These are phyloP conservation scores for Trypoxylon attenuatum DNA, from an alignment of 2,888 invertebrate genomes.

Conservation along the genomic window DNA sequence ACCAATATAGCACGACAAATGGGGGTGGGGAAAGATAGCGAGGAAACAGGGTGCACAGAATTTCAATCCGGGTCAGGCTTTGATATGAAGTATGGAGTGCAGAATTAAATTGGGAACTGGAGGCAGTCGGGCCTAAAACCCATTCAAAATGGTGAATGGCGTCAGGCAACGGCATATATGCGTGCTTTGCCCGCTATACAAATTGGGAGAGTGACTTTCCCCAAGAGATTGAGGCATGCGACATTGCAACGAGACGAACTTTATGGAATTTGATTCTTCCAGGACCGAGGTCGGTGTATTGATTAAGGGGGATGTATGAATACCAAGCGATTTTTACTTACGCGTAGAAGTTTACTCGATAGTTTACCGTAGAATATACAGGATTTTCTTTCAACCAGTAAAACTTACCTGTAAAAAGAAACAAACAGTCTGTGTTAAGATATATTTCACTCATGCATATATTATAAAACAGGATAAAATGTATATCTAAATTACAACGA, in stretches of 20 bases:
- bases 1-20: background rate
- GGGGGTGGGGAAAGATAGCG: background rate
- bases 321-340: too few species aligned
- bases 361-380: too few species aligned
- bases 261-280: too few species aligned
- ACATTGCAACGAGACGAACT: background rate
- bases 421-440: background rate
- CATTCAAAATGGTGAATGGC: background rate
- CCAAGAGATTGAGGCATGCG: background rate
- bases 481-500: too few species aligned
- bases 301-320: too few species aligned
- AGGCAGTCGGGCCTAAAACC: slow-evolving; percentile 13
- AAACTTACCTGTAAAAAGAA: slow-evolving; percentile 10
- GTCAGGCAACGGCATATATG: background rate
- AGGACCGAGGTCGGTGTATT: too few species aligned
- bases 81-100: slow-evolving; percentile 12
- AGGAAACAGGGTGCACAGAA: background rate
- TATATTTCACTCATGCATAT: too few species aligned
- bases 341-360: too few species aligned
- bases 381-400: too few species aligned
- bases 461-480: too few species aligned
- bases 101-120: slow-evolving; percentile 21
- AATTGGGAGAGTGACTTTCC: background rate
- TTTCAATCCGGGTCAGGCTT: slow-evolving; percentile 20
- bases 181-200: background rate